Evolutionary conservation across 2,113 vertebrate species (phyloP).

Genomic region (Catharus minimus): DNA sequence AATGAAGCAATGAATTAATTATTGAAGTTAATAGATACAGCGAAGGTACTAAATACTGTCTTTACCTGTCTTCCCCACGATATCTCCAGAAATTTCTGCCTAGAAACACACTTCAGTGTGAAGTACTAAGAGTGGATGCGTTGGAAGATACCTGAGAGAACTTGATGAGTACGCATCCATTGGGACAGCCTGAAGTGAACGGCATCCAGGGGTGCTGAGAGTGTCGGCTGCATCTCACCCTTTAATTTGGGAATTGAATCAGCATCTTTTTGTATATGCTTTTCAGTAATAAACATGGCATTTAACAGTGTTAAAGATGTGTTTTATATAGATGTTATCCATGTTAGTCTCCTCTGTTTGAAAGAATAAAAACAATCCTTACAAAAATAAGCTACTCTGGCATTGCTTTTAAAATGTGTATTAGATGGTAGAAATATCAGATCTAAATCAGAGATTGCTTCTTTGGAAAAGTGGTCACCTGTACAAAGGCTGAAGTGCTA

Average conservation of each 20-base stretch:
- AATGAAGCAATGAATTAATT: neutral
- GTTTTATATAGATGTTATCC: neutral
- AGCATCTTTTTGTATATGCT: neutral
- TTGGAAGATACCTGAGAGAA: neutral
- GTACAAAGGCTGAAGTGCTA: neutral
- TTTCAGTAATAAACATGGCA: neutral
- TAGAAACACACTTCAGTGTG: neutral
- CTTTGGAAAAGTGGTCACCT: neutral
- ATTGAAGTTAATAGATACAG: neutral
- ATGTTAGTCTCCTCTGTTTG: neutral
- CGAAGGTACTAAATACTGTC: neutral
- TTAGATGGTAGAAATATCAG: neutral
- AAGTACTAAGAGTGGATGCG: neutral
- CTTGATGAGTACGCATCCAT: neutral
- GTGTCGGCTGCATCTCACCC: neutral
- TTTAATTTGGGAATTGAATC: neutral
- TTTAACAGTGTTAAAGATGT: neutral
- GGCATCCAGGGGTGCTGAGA: neutral
- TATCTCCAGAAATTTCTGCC: neutral
- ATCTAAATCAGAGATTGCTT: neutral
- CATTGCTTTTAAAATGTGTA: neutral
- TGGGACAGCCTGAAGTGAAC: neutral
- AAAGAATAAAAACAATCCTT: neutral
- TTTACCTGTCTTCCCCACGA: neutral
- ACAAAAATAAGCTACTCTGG: neutral